phyloP scores from a whole-genome alignment of 2,113 vertebrate genomes.

The Albula glossodonta region DNA sequence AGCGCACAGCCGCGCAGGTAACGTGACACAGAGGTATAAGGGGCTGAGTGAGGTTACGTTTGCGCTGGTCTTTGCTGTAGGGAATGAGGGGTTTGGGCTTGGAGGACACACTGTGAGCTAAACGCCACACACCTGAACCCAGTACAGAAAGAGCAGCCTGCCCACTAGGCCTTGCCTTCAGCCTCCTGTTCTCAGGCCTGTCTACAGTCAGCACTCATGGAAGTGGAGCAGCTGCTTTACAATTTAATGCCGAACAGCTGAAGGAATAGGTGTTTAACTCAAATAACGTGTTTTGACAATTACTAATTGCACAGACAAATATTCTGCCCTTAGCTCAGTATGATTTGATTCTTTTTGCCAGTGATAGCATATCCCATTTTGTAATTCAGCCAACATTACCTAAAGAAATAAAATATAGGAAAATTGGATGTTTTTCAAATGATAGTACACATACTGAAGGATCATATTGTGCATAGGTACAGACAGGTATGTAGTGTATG shows the following conservation, averaged over 20 bases:
- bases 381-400: neutral
- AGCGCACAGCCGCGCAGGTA: too few species aligned
- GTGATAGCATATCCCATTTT: neutral
- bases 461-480: too few species aligned
- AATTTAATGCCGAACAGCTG: conserved; percentile 4
- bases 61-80: neutral
- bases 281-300: neutral
- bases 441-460: neutral
- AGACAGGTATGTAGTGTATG: too few species aligned
- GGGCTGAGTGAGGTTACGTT: neutral
- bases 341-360: neutral
- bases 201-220: too few species aligned
- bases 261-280: neutral
- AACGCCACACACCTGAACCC: neutral
- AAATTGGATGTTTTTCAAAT: neutral
- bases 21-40: conserved; percentile 12
- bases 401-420: neutral
- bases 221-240: neutral
- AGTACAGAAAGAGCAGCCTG: neutral
- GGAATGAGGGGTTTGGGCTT: neutral
- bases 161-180: neutral
- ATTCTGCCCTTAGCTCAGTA: neutral
- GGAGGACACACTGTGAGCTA: neutral
- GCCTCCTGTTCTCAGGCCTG: too few species aligned
- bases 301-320: neutral